These are phyloP conservation scores for Notiomystis cincta DNA, from an alignment of 2,113 vertebrate genomes.

Conservation along the genomic window DNA sequence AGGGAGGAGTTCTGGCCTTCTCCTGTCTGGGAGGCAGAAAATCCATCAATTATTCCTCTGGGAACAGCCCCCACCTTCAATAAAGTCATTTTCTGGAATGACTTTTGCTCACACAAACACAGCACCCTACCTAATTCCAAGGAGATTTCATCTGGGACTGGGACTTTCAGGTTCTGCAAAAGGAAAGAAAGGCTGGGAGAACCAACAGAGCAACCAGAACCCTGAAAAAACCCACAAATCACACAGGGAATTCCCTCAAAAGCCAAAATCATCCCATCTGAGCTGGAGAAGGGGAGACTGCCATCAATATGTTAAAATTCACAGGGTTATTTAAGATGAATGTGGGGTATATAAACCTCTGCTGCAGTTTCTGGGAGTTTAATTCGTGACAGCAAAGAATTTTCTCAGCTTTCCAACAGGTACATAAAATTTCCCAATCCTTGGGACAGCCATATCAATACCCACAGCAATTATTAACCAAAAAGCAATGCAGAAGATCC, in stretches of 20 bases:
- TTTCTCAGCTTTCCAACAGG: not conserved
- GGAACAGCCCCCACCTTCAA: not conserved
- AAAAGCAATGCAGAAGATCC: not conserved
- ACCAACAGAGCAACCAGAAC: not conserved
- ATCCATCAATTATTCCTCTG: not conserved
- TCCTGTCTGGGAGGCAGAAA: conserved; percentile 76
- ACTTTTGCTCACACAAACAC: not conserved
- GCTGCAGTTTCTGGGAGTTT: not conserved
- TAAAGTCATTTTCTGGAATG: too few relatives aligned
- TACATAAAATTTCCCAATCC: not conserved
- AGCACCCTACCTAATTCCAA: conserved; percentile 83
- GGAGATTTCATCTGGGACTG: conserved; percentile 85
- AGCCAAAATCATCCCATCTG: not conserved
- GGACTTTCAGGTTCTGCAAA: conserved; percentile 89
- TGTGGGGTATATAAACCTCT: not conserved
- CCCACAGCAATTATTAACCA: not conserved
- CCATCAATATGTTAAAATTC: not conserved
- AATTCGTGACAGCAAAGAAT: not conserved
- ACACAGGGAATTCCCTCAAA: not conserved
- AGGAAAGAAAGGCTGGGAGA: not conserved
- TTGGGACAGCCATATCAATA: not conserved
- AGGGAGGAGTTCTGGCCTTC: conserved; percentile 88
- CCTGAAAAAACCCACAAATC: not conserved
- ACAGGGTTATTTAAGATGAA: not conserved
- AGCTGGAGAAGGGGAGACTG: not conserved